Evolutionary conservation across 2,797 vertebrate genomes (phyloP).

Genomic region (Mycteria americana): DNA sequence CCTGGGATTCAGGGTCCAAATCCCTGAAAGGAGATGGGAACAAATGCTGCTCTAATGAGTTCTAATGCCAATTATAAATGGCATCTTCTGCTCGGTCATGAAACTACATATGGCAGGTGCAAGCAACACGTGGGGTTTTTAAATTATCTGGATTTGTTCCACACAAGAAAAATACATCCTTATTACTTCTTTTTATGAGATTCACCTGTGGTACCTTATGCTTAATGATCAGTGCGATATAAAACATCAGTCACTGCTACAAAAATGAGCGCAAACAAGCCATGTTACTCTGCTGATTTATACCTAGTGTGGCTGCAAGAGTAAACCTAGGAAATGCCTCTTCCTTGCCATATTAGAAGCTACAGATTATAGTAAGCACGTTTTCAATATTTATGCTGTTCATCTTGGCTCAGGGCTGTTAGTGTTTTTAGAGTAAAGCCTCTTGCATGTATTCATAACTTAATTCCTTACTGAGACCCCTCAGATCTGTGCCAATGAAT

Average conservation of each 20-base stretch:
- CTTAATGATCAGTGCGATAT: neutral
- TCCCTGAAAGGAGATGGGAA: neutral
- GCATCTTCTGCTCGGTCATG: neutral
- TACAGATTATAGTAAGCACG: neutral
- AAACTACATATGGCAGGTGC: neutral
- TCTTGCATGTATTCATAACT: neutral
- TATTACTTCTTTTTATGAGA: neutral
- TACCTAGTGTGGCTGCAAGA: neutral
- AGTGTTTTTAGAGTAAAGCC: neutral
- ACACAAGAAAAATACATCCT: neutral
- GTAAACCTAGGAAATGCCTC: neutral
- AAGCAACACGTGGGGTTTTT: neutral
- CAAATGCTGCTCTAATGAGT: neutral
- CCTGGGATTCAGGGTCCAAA: neutral
- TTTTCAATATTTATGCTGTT: neutral
- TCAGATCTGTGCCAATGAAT: neutral
- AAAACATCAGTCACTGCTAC: neutral
- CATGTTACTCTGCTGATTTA: neutral
- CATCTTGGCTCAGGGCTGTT: neutral
- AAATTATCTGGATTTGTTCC: neutral
- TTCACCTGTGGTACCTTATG: neutral
- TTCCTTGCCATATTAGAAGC: neutral
- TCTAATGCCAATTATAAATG: neutral
- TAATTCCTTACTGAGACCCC: neutral
- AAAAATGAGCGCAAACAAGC: neutral